Evolutionary conservation across 1,140 invertebrate genomes (phyloP), one percentile per base, ranked within the genome.

Genomic region (Globodera rostochiensis): DNA sequence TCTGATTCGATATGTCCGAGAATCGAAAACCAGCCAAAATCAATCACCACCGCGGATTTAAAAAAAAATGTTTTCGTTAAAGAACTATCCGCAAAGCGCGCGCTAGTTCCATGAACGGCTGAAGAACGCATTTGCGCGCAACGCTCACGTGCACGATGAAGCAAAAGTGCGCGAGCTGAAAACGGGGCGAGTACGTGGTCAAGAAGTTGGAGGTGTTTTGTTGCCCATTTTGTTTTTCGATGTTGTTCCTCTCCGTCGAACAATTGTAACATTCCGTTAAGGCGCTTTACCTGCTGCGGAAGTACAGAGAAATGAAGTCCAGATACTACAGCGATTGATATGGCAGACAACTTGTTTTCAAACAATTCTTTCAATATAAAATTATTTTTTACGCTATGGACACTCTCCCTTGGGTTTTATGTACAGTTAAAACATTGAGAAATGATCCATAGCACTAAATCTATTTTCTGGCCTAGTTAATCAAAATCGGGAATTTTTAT

Each of bases 231-330:
- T n/a, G n/a, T n/a, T n/a, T n/a, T n/a, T n/a, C n/a, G 25, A 15
- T 71, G 7, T 45, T 47, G 13, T 15, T 60, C 19, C 50, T 0
- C 3, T 0, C 50, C 6, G 7, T 50, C 11, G 11, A 50, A 6
- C 1, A 50, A 50, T 50, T 36, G 0, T 36, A 36, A 36, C 25
- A 1, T 36, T 36, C 25, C 50, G 11, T 60, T 60, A 60, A 71
- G 92, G 93, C 95, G 6, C 91, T 97, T n/a, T 97, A 97, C 89
- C 95, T 94, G 93, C 91, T 97, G 19, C 87, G 88, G 50, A 95
- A 95, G 89, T 98, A 97, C 88, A 91, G 96, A 88, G 94, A 94
- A 6, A 89, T 98, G 84, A 97, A 97, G 87, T 92, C 92, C 87
- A 91, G 95, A 88, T 98, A 97, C 91, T 95, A 95, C 69, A 60